These are phyloP conservation scores for Megalonaias nervosa DNA, from an alignment of 1,140 invertebrate genomes.

Conservation along the genomic window DNA sequence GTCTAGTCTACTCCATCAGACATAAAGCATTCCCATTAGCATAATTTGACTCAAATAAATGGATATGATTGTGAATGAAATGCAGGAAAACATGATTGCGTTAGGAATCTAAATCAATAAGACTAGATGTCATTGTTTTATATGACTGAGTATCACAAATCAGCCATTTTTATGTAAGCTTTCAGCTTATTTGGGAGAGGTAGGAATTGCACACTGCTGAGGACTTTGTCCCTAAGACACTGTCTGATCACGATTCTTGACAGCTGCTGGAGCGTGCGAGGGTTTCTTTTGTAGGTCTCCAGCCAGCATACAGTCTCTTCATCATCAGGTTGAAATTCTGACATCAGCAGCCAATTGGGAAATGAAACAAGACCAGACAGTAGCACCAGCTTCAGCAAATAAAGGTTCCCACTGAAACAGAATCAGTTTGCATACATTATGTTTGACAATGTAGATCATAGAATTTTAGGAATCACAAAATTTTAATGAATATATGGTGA, in stretches of 20 bases:
- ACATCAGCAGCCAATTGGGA: slow-evolving; percentile 38
- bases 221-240: slow-evolving; percentile 42
- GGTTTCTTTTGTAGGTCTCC: slow-evolving; percentile 37
- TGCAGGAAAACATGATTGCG: too few species aligned
- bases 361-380: slow-evolving; percentile 46
- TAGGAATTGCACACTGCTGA: slow-evolving; percentile 31
- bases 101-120: too few species aligned
- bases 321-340: slow-evolving; percentile 35
- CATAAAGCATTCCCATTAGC: too few species aligned
- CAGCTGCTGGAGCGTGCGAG: slow-evolving; percentile 34
- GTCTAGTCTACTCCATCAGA: too few species aligned
- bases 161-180: slow-evolving; percentile 30
- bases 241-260: slow-evolving; percentile 42
- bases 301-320: slow-evolving; percentile 45
- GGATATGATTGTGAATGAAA: too few species aligned
- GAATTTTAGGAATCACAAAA: too few species aligned
- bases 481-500: too few species aligned
- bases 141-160: neutral
- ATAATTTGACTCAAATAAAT: too few species aligned
- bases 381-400: slow-evolving; percentile 43
- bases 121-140: too few species aligned
- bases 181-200: slow-evolving; percentile 39
- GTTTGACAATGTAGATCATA: too few species aligned
- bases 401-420: slow-evolving; percentile 32
- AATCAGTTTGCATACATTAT: neutral